Evolutionary conservation across 2,888 invertebrate species (phyloP).

Genomic region (Gasteruption jaculator): DNA sequence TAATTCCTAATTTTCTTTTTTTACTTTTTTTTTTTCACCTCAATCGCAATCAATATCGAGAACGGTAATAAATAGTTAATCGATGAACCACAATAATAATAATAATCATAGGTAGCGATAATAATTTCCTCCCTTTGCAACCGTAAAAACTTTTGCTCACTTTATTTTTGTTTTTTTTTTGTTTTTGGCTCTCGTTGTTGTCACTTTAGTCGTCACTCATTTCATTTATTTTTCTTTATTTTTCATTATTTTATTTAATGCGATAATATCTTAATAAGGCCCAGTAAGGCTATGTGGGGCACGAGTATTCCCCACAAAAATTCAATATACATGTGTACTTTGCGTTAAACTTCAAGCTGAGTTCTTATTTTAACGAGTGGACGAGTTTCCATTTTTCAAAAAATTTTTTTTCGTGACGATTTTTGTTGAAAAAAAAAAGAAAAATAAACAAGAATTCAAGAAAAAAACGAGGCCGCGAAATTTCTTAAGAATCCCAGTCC

Average conservation of each 20-base stretch:
- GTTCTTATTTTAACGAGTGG: too few relatives aligned
- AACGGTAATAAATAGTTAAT: constrained; percentile 3
- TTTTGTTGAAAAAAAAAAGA: too few relatives aligned
- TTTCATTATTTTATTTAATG: constrained; percentile 40
- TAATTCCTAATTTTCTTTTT: constrained; percentile 14
- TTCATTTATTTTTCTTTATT: constrained; percentile 31
- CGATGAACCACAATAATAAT: too few relatives aligned
- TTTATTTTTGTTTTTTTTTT: background rate
- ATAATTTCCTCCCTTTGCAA: constrained; percentile 18
- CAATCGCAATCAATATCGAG: constrained; percentile 36
- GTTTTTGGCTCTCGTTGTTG: constrained; percentile 13
- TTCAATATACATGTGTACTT: constrained; percentile 37
- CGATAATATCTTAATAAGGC: constrained; percentile 51
- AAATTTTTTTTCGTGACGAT: too few relatives aligned
- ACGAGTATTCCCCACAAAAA: constrained; percentile 44
- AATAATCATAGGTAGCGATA: too few relatives aligned
- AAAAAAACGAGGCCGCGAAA: too few relatives aligned
- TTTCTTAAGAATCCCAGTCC: too few relatives aligned
- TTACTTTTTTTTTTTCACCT: constrained; percentile 26
- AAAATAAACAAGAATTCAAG: too few relatives aligned
- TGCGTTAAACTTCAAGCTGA: too few relatives aligned
- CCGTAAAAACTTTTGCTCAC: background rate
- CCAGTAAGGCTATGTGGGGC: constrained; percentile 51
- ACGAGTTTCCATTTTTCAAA: too few relatives aligned
- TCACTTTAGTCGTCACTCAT: constrained; percentile 16